Evolutionary conservation across 2,888 invertebrate species (phyloP).

Genomic region (Limnephilus marmoratus): DNA sequence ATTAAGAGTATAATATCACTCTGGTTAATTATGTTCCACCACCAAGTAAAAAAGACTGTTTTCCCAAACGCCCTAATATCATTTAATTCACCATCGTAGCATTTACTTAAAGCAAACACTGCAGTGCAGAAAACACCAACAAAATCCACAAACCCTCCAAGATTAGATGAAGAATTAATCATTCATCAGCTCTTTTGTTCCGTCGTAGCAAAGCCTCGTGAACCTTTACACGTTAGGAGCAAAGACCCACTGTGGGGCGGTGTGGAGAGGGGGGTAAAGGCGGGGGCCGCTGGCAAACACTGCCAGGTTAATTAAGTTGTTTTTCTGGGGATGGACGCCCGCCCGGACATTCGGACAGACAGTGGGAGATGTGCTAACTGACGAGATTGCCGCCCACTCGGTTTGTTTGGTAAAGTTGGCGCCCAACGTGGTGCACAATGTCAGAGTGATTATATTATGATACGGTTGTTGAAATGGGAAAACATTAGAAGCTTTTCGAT

Average conservation of each 20-base stretch:
- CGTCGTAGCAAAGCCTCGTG: neutral
- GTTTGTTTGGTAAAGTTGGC: neutral
- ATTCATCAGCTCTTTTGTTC: neutral
- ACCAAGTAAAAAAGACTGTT: neutral
- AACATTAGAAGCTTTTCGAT: no score
- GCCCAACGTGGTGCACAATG: neutral
- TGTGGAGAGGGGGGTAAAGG: no score
- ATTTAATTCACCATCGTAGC: neutral
- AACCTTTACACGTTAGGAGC: neutral
- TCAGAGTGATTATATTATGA: neutral
- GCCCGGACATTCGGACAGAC: neutral
- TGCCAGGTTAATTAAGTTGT: conserved; percentile 11
- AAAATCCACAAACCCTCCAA: neutral
- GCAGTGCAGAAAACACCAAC: neutral
- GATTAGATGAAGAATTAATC: neutral
- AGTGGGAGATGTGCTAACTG: neutral
- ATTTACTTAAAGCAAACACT: neutral
- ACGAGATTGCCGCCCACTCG: neutral
- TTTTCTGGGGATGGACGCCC: neutral
- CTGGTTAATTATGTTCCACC: neutral
- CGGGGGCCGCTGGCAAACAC: neutral
- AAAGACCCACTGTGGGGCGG: neutral
- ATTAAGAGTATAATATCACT: no score
- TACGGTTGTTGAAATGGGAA: no score
- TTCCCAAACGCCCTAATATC: neutral